Evolutionary conservation across 2,888 invertebrate genomes (phyloP), one percentile per base, ranked within the genome.

Genomic region (Apeira syringaria): DNA sequence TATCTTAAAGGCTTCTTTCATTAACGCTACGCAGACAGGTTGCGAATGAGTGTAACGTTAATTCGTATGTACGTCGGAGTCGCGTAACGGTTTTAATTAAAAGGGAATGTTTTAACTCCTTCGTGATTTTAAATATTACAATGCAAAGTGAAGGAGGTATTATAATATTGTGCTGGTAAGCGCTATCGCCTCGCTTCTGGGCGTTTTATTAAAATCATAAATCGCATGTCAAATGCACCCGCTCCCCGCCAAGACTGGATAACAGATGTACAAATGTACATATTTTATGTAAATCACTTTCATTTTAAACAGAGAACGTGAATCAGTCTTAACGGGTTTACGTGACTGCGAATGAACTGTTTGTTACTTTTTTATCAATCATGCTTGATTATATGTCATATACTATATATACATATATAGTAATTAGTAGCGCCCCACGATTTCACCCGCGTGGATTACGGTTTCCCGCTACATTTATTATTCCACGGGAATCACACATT

Each of bases 171-270:
- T 73, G 73, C 70, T 71, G 68, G 69, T 75, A 69, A 77, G 67
- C 72, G 68, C 75, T 74, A 77, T 76, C 64, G 72, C 70, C 65
- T 65, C 63, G 68, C 69, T 73, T 68, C 62, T 54, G 18, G 58
- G 68, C 73, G 77, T 87, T 88, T 87, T 88, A 88, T 88, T 88
- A 88, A 88, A 88, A 84, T 84, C 78, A 88, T 89, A 89, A 89
- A 89, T 88, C 81, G 75, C 61, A 61, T 73, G 88, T 88, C 88
- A 87, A 84, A 84, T 80, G 79, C 88, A 89, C 78, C 82, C 81
- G 85, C 72, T 74, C 63, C 64, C 63, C 65, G 65, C 69, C 64
- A 68, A 74, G 76, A 74, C 76, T 73, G 74, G 73, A 77, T 76
- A 76, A 72, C 74, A 76, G 74, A 74, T 75, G 77, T 77, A 80